Evolutionary conservation across 1,140 invertebrate genomes (phyloP), one percentile per base, ranked within the genome.

Genomic region (Drosophila paulistorum): DNA sequence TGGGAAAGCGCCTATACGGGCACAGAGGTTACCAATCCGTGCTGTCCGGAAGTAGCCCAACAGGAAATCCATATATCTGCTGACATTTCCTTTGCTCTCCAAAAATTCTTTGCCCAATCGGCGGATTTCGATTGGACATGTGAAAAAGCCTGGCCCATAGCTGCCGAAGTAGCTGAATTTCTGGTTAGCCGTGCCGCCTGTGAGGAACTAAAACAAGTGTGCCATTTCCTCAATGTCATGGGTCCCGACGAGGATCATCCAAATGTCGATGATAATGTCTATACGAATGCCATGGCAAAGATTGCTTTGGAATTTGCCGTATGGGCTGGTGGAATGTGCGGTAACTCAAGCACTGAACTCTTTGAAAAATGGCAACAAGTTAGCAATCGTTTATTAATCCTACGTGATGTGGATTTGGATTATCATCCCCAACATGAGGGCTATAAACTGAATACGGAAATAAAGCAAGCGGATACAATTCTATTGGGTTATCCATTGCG

Each of bases 1-100:
- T 94, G 94, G 94, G 94, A 94, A 79, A 94, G 94, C 71, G 94
- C 93, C 7, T 94, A 92, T 72, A 94, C 94, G 0, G 94, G 94
- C 1, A 78, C 80, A 0, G 94, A 94, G 75, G 93, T 93, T 26
- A 94, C 93, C 1, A 93, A 94, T 79, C 93, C 93, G 2, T 94
- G 93, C 63, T 94, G 93, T 57, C 93, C 93, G 0, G 93, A 94
- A 45, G 92, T 94, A 2, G 93, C 93, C 0, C 85, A 93, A 42
- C 93, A 93, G 66, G 93, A 94, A 79, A 93, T 93, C 37, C 94
- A 94, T 76, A 93, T 94, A 30, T 93, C 93, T 0, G 93, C 93
- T 0, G 93, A 94, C 55, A 93, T 94, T 61, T 81, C 92, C 1
- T 94, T 94, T 68, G 94, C 93, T 0, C 79, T 93, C 0, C 78